A percentile compares a stretch with the other conserved stretches of the same genome.
Evolutionary conservation across 2,888 invertebrate genomes (phyloP).

Genomic region (Megamerina dolium): DNA sequence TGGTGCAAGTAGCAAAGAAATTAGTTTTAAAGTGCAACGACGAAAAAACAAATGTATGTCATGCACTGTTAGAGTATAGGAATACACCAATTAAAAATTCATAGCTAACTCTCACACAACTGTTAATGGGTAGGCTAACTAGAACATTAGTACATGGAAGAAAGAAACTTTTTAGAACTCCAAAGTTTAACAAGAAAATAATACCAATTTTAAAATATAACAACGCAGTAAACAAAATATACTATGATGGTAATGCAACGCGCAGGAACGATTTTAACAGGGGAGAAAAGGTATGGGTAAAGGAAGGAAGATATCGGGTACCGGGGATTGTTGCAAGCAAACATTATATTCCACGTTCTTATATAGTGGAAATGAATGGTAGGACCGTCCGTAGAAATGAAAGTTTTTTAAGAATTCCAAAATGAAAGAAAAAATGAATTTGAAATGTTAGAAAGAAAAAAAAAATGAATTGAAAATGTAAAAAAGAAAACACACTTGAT

Average conservation of each 20-base stretch:
- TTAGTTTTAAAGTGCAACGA: constrained; percentile 2
- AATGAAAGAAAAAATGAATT: too few species aligned
- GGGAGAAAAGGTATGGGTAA: constrained; percentile 12
- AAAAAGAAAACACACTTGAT: too few species aligned
- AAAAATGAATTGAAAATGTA: too few species aligned
- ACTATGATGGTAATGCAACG: constrained; percentile 10
- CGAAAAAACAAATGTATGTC: constrained; percentile 14
- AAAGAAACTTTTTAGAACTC: constrained; percentile 11
- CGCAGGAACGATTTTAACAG: constrained; percentile 4
- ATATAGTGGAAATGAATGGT: too few species aligned
- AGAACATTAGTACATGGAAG: constrained; percentile 15
- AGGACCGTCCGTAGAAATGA: too few species aligned
- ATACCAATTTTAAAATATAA: constrained; percentile 8
- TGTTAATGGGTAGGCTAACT: constrained; percentile 17
- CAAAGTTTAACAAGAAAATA: constrained; percentile 9
- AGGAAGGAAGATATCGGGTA: constrained; percentile 8
- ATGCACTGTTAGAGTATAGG: constrained; percentile 15
- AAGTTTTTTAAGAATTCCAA: too few species aligned
- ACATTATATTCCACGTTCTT: too few species aligned
- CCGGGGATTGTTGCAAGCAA: too few species aligned
- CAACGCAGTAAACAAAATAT: too few species aligned
- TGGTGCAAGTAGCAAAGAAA: constrained; percentile 1
- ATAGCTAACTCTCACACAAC: constrained; percentile 10
- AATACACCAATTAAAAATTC: constrained; percentile 19
- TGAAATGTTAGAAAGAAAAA: too few species aligned